phyloP scores from a whole-genome alignment of 2,888 invertebrate species.

The Drosophila nr. perissopoda region DNA sequence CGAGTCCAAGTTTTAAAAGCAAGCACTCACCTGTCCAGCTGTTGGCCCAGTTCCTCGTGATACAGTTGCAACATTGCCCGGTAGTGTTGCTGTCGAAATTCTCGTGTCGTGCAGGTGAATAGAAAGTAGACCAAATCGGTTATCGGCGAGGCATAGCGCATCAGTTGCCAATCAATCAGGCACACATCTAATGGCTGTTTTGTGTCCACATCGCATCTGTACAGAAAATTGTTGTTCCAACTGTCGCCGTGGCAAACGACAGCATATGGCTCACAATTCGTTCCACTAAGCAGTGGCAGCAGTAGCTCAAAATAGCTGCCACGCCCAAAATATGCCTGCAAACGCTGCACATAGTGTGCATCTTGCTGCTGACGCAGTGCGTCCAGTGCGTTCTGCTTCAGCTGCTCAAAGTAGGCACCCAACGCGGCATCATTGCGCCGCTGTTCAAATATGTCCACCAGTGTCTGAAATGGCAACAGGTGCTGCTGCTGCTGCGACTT shows the following conservation, averaged over 20 bases:
- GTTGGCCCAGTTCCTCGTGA: constrained; percentile 62
- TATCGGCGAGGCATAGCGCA: constrained; percentile 81
- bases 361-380: constrained; percentile 55
- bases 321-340: constrained; percentile 56
- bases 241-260: constrained; percentile 83
- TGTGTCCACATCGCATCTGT: constrained; percentile 53
- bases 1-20: too few species aligned
- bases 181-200: constrained; percentile 51
- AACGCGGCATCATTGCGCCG: constrained; percentile 63
- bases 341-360: constrained; percentile 33
- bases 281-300: constrained; percentile 53
- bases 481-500: constrained; percentile 64
- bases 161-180: constrained; percentile 83
- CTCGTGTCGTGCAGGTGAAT: constrained; percentile 75
- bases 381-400: constrained; percentile 64
- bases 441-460: constrained; percentile 75
- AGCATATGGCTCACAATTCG: constrained; percentile 79
- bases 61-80: constrained; percentile 72
- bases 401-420: constrained; percentile 66
- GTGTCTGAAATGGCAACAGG: constrained; percentile 54
- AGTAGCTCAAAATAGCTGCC: constrained; percentile 67
- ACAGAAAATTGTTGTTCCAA: constrained; percentile 84
- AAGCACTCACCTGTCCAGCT: constrained; percentile 65
- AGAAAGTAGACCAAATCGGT: constrained; percentile 81
- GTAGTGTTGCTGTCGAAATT: constrained; percentile 71